A percentile compares a stretch with the other conserved stretches of the same genome.
These are phyloP conservation scores for Limanda limanda DNA, from an alignment of 2,113 vertebrate genomes.

Conservation along the genomic window DNA sequence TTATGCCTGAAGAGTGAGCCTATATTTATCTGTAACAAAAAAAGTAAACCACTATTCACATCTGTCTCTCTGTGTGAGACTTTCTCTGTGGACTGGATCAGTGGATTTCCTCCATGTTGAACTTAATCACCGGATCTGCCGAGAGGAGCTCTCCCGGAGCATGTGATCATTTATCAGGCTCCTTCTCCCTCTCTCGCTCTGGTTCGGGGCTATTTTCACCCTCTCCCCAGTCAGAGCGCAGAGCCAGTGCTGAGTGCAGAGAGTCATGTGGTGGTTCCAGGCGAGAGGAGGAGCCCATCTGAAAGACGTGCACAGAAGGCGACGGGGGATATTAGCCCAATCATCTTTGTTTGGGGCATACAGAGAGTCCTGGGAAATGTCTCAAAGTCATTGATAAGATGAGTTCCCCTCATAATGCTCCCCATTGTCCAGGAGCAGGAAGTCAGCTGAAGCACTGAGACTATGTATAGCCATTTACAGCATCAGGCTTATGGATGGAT, in stretches of 20 bases:
- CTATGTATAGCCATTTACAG: slow-evolving; percentile 31
- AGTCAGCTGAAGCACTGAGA: slow-evolving; percentile 52
- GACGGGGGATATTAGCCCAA: slow-evolving; percentile 55
- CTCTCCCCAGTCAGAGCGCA: slow-evolving; percentile 55
- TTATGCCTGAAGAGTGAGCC: neutral
- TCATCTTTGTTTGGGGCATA: slow-evolving; percentile 51
- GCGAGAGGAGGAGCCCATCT: slow-evolving; percentile 63
- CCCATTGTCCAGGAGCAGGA: slow-evolving; percentile 57
- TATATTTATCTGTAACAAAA: slow-evolving; percentile 5
- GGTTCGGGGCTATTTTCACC: slow-evolving; percentile 71
- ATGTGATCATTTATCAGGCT: slow-evolving; percentile 79
- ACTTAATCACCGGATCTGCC: slow-evolving; percentile 77
- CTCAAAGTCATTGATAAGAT: slow-evolving; percentile 70
- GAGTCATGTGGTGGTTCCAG: slow-evolving; percentile 75
- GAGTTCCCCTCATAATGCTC: slow-evolving; percentile 42
- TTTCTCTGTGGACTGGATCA: slow-evolving; percentile 35
- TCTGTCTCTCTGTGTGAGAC: slow-evolving; percentile 18
- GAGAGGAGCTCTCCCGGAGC: slow-evolving; percentile 73
- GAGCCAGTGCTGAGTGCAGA: slow-evolving; percentile 62
- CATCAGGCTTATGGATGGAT: slow-evolving; percentile 20
- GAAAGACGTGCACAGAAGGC: slow-evolving; percentile 67
- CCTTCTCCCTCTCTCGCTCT: slow-evolving; percentile 53
- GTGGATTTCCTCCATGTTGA: slow-evolving; percentile 62
- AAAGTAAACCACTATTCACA: slow-evolving; percentile 20
- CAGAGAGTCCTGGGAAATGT: slow-evolving; percentile 66